Base-by-base conservation (phyloP, 2,113 vertebrate species). In the Ophiodon elongatus region DNA sequence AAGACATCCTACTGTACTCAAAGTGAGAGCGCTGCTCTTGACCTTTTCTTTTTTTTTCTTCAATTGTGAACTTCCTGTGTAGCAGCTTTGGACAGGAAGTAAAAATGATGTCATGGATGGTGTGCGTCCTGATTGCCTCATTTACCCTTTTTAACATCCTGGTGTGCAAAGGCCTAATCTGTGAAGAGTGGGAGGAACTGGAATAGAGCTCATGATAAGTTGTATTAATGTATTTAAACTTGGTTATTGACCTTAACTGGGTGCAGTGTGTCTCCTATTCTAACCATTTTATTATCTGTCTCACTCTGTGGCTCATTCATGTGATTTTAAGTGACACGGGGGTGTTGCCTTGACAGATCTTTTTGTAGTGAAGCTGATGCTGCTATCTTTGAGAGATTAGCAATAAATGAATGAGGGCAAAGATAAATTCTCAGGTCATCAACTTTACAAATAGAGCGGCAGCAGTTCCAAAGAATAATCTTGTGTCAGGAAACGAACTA, bases 41-140 rank as follows among this genome's bases (percentile, higher is more conserved):
- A 88, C 70, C 83, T 69, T 63, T 57, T 54, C n/a, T n/a, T n/a
- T n/a, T n/a, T n/a, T n/a, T n/a, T n/a, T n/a, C n/a, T 73, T 50
- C 13, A 73, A 37, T 60, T 3, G 57, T 71, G 8, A n/a, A 60
- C 71, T 91, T 93, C 90, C 89, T 85, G 45, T 86, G 73, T 17
- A 80, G 43, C 52, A 69, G 76, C 77, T 37, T 57, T 77, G 8
- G 62, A 80, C 80, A 89, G 76, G 87, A 93, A 88, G 76, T 79
- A 31, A 6, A 76, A 47, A 33, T 86, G 72, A 85, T 89, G 84
- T 85, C 64, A 73, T 79, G 11, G 72, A n/a, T 31, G 71, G 23
- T 67, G 69, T 67, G 50, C 43, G 7, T 87, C 86, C 68, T 68
- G 52, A 59, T 41, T 21, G 66, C 73, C 29, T 78, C 19, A 0